A percentile compares a stretch with the other conserved stretches of the same genome.
phyloP scores from a whole-genome alignment of 2,113 vertebrate genomes.

The Anoura caudifer region DNA sequence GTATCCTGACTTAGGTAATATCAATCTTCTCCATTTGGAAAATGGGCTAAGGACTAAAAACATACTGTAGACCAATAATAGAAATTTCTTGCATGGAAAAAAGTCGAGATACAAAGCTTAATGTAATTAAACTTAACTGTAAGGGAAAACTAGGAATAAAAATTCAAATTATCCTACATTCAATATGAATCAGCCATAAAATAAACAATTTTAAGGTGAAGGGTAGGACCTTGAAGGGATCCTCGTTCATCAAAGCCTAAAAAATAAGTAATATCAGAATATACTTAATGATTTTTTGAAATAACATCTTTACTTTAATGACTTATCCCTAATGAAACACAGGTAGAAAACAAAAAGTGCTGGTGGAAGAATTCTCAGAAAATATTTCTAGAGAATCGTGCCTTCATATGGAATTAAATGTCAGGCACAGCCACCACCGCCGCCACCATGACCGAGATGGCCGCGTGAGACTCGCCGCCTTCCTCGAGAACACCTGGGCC shows the following conservation, averaged over 20 bases:
- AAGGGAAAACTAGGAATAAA: background rate
- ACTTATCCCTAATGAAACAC: background rate
- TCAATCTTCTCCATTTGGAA: background rate
- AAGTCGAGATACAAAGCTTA: background rate
- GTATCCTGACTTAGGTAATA: background rate
- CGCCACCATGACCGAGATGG: no score
- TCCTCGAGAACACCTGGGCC: no score
- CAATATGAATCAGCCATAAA: background rate
- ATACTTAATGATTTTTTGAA: background rate
- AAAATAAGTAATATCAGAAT: background rate
- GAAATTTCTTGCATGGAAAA: background rate
- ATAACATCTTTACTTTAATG: background rate
- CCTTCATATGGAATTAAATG: background rate
- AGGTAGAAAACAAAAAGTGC: background rate
- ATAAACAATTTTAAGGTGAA: background rate
- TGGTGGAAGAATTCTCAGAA: background rate
- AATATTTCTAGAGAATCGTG: background rate
- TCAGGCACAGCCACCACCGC: no score
- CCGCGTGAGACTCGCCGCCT: no score
- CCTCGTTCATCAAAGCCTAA: background rate
- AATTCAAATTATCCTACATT: background rate
- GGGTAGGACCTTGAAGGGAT: background rate
- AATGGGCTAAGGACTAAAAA: background rate
- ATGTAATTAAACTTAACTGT: conserved; percentile 12
- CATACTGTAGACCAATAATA: background rate